These are phyloP conservation scores for Ptycholaimellus sp. DNA, from an alignment of 2,888 invertebrate genomes.

Conservation along the genomic window DNA sequence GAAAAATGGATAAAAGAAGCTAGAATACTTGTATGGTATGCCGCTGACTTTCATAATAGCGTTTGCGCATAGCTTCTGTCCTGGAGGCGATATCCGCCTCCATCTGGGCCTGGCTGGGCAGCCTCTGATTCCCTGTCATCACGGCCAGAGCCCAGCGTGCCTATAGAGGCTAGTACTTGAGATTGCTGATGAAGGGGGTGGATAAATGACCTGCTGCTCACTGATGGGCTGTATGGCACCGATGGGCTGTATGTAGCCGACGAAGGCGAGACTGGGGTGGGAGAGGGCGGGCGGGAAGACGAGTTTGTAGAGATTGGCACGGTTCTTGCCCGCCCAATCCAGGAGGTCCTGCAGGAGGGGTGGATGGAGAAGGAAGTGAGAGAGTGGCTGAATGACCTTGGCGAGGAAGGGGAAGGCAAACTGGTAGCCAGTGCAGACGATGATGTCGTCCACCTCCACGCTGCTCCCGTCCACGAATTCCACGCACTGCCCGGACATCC, in stretches of 20 bases:
- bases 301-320: conserved; percentile 27
- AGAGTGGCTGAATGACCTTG: background rate
- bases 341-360: background rate
- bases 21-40: conserved; percentile 18
- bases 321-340: conserved; percentile 24
- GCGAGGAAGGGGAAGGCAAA: conserved; percentile 29
- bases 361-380: background rate
- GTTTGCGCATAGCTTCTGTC: conserved; percentile 13
- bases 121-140: too few relatives aligned
- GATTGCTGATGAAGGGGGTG: too few relatives aligned
- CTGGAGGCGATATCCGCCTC: conserved; percentile 13
- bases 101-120: conserved; percentile 11
- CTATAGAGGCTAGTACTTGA: too few relatives aligned
- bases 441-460: conserved; percentile 24
- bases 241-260: conserved; percentile 29
- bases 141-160: too few relatives aligned
- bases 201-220: conserved; percentile 28
- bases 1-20: background rate
- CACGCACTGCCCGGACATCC: conserved; percentile 9
- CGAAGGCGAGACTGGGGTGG: conserved; percentile 24
- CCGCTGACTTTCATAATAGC: conserved; percentile 18
- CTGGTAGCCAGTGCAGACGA: conserved; percentile 24
- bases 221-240: conserved; percentile 30
- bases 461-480: conserved; percentile 14
- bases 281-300: conserved; percentile 25